These are phyloP conservation scores for Pseudopodoces humilis DNA, from an alignment of 2,113 vertebrate species.

Conservation along the genomic window DNA sequence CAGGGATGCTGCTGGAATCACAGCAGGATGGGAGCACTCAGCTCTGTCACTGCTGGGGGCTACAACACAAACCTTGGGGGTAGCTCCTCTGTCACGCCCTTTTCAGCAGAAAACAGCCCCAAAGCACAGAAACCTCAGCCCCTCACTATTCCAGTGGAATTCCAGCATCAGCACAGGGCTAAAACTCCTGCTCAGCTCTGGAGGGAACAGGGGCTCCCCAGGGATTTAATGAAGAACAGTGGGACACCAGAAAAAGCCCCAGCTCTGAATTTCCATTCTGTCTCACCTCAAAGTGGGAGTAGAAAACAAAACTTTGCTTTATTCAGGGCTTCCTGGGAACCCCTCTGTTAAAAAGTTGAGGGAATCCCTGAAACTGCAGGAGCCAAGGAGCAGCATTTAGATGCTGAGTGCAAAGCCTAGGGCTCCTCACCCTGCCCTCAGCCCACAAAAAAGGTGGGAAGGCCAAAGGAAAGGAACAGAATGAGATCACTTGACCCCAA, in stretches of 20 bases:
- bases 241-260: neutral
- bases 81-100: neutral
- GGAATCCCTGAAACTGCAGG: neutral
- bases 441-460: neutral
- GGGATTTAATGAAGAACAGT: fast-evolving
- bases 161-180: neutral
- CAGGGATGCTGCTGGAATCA: neutral
- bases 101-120: neutral
- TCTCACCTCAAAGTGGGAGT: neutral
- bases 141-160: too few species aligned
- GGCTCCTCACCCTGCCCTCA: neutral
- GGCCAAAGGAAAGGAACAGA: neutral
- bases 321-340: neutral
- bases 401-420: neutral
- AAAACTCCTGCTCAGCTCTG: neutral
- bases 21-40: neutral
- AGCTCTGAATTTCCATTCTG: neutral
- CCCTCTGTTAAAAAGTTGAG: neutral
- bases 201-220: neutral
- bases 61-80: too few species aligned
- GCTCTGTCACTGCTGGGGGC: neutral
- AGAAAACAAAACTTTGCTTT: neutral
- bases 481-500: neutral
- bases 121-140: neutral
- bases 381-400: neutral